Base-by-base conservation (phyloP, 2,797 vertebrate species). In the Pipistrellus pipistrellus region DNA sequence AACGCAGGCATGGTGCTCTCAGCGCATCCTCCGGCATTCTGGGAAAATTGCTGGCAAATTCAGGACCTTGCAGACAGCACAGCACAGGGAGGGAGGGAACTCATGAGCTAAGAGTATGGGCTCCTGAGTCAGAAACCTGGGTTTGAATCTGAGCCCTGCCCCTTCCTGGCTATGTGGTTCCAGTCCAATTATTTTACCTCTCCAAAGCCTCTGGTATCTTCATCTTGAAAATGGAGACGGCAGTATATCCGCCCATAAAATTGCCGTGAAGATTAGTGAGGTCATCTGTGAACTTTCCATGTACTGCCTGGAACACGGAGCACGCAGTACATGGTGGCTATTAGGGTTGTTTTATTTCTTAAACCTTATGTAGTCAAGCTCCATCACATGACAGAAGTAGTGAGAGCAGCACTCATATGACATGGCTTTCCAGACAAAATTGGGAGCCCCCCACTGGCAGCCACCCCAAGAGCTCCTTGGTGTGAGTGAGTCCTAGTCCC, bases 341-440 rank as follows among this genome's bases (percentile, higher is more conserved):
- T 25, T 25, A 17, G 48, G 17, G 23, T 90, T 53, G 59, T 59
- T 95, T 93, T 81, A 75, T 85, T 91, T 86, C 48, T 81, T 72
- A 87, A 80, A 90, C 18, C 27, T 23, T 27, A 55, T 4, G 5
- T 11, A 72, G 38, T 57, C 75, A 83, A 46, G 48, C 15, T 81
- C 59, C 38, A 18, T 82, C n/a, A n/a, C 20, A 23, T 3, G 57
- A 95, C n/a, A 41, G 71, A 78, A 35, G 68, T 10, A 18, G 23
- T 57, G 57, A 92, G 35, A 73, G 17, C 21, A 51, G 41, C 18
- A 17, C 25, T 64, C 46, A 0, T 59, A 69, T 80, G 64, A 30
- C 35, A 53, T 66, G 64, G 51, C 76, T 51, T 82, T 88, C 51
- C 5, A 48, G 88, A 27, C 13, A 69, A 53, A 78, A 53, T 14